Conservation (phyloP, 2,113 vertebrate species). For the Pithys albifrons region DNA sequence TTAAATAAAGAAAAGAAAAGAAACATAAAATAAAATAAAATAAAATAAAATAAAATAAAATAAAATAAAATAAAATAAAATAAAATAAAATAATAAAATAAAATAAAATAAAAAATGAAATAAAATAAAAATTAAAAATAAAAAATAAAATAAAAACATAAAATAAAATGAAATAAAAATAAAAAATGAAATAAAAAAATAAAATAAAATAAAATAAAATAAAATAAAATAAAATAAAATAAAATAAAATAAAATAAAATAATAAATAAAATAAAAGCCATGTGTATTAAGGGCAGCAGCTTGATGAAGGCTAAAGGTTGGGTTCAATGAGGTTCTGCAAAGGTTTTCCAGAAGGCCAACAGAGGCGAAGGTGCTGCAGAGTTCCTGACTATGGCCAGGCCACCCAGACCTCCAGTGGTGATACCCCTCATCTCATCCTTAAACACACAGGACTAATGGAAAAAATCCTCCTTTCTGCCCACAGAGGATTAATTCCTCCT, state of each 20-base stretch:
- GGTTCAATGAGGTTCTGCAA: slow-evolving; percentile 34
- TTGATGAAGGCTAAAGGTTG: slow-evolving; percentile 79
- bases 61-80: no score
- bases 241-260: background rate
- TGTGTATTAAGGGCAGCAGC: slow-evolving; percentile 57
- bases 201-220: no score
- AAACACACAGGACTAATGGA: background rate
- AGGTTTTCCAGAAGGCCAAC: slow-evolving; percentile 67
- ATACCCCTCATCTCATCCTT: background rate
- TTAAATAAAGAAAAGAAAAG: no score
- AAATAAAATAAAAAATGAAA: no score
- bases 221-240: background rate
- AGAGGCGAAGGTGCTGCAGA: slow-evolving; percentile 70
- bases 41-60: no score
- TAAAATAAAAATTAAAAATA: no score
- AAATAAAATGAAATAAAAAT: no score
- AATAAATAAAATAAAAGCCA: background rate
- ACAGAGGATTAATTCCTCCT: background rate
- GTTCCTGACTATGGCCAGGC: slow-evolving; percentile 54
- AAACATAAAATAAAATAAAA: no score
- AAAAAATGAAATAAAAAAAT: no score
- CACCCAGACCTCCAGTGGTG: background rate
- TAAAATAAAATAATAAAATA: no score
- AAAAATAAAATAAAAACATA: no score
- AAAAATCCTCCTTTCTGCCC: background rate